Evolutionary conservation across 2,113 vertebrate genomes (phyloP).

Genomic region (Gallinago jamesoni): DNA sequence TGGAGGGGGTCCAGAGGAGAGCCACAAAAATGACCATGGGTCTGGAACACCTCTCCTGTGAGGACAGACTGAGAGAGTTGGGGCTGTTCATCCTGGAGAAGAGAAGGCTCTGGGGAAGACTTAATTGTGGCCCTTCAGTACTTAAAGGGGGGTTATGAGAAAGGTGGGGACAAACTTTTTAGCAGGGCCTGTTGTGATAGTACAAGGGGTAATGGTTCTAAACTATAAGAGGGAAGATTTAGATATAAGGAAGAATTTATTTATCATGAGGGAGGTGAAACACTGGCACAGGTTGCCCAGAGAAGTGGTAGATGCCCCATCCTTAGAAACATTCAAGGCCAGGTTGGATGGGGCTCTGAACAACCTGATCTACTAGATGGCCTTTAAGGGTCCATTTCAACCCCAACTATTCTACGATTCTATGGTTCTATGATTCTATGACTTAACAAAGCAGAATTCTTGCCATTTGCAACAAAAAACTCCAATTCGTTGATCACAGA

Average conservation of each 20-base stretch:
- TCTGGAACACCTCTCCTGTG: neutral
- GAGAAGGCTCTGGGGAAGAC: neutral
- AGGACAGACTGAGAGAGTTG: neutral
- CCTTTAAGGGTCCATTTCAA: neutral
- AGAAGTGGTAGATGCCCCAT: neutral
- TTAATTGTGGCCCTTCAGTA: neutral
- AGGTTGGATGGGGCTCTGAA: neutral
- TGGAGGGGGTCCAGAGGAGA: neutral
- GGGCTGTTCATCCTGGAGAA: neutral
- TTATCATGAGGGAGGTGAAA: neutral
- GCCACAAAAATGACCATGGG: neutral
- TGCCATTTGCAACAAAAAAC: slow-evolving; percentile 40
- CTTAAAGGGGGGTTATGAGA: neutral
- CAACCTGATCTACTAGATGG: neutral
- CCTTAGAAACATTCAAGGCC: neutral
- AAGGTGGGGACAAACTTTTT: neutral
- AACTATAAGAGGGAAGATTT: neutral
- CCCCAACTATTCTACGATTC: neutral
- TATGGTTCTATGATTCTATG: neutral
- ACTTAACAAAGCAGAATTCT: slow-evolving; percentile 10
- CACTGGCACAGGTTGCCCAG: neutral
- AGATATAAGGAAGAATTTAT: neutral
- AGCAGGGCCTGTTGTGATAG: neutral
- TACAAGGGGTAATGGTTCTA: neutral
- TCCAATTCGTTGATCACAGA: slow-evolving; percentile 33